Percentiles rank a stretch among this genome's conserved stretches.
These are phyloP conservation scores for Tetranychus urticae DNA, from an alignment of 1,140 invertebrate species.

Conservation along the genomic window DNA sequence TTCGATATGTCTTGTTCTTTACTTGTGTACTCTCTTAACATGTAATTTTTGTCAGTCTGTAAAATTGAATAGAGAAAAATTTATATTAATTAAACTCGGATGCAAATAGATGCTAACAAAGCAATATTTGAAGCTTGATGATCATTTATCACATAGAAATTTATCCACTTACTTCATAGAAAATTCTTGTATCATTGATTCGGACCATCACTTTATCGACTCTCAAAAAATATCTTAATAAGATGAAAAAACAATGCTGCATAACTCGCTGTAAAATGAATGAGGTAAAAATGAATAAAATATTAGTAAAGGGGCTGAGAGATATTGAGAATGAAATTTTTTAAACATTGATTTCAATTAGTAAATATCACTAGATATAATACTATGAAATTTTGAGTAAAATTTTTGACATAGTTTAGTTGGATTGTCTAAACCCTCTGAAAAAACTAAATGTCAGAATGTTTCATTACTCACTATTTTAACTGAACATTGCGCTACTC, in stretches of 20 bases:
- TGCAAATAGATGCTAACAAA: too few species aligned
- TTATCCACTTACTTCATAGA: constrained; percentile 36
- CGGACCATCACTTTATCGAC: constrained; percentile 74
- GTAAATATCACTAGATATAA: neutral
- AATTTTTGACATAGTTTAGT: neutral
- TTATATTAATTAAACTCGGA: constrained; percentile 15
- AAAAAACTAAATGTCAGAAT: neutral
- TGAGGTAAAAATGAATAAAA: too few species aligned
- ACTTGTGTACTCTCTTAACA: constrained; percentile 21
- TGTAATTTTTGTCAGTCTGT: constrained; percentile 17
- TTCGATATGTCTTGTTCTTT: constrained; percentile 14
- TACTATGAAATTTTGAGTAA: neutral
- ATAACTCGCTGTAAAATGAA: constrained; percentile 55
- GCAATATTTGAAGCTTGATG: too few species aligned
- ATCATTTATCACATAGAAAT: constrained; percentile 4
- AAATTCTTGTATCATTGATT: constrained; percentile 73
- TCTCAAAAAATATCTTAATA: constrained; percentile 71
- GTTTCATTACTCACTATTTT: constrained; percentile 56
- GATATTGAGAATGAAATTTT: constrained; percentile 11
- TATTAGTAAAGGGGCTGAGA: too few species aligned
- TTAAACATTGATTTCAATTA: neutral
- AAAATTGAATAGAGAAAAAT: constrained; percentile 3
- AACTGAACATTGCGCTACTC: constrained; percentile 60
- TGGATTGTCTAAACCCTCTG: neutral
- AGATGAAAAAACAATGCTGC: constrained; percentile 72